Conservation (phyloP, 2,797 vertebrate species). For the Chelon auratus region DNA sequence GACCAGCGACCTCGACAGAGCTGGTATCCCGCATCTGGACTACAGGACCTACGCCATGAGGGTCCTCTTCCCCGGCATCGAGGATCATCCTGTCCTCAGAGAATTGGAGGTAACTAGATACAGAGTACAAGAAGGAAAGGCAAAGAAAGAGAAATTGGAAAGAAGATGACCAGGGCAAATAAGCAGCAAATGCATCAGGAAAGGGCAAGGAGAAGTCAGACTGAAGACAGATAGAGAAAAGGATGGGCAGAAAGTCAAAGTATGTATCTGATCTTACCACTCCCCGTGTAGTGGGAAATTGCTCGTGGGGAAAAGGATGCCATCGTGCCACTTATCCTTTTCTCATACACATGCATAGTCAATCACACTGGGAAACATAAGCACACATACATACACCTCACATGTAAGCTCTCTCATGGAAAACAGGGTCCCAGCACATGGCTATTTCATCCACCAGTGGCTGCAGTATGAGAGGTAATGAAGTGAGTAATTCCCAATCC, state of each 20-base stretch:
- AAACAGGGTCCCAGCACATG: conserved; percentile 72
- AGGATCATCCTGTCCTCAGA: conserved; percentile 95
- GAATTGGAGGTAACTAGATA: conserved; percentile 95
- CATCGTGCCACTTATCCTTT: conserved; percentile 57
- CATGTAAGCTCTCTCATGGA: conserved; percentile 60
- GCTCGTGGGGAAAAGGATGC: conserved; percentile 57
- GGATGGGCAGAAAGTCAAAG: conserved; percentile 6
- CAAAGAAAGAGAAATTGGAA: conserved; percentile 87
- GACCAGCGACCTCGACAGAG: conserved; percentile 95
- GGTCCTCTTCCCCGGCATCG: conserved; percentile 96
- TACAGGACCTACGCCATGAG: conserved; percentile 96
- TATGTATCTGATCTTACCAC: conserved; percentile 25
- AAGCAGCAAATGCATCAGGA: conserved; percentile 24
- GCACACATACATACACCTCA: conserved; percentile 22
- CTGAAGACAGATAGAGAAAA: conserved; percentile 24
- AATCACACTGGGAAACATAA: conserved; percentile 23
- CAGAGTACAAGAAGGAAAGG: conserved; percentile 83
- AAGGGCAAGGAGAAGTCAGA: conserved; percentile 44
- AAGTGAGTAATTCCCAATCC: conserved; percentile 75
- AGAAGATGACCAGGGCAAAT: conserved; percentile 53
- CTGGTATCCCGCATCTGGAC: conserved; percentile 95
- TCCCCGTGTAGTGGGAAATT: conserved; percentile 46
- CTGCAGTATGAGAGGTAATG: conserved; percentile 78
- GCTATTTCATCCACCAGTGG: conserved; percentile 79
- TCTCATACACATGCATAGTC: conserved; percentile 30